A percentile compares a stretch with the other conserved stretches of the same genome.
phyloP scores from a whole-genome alignment of 2,888 invertebrate genomes.

The Nesidiocoris tenuis region DNA sequence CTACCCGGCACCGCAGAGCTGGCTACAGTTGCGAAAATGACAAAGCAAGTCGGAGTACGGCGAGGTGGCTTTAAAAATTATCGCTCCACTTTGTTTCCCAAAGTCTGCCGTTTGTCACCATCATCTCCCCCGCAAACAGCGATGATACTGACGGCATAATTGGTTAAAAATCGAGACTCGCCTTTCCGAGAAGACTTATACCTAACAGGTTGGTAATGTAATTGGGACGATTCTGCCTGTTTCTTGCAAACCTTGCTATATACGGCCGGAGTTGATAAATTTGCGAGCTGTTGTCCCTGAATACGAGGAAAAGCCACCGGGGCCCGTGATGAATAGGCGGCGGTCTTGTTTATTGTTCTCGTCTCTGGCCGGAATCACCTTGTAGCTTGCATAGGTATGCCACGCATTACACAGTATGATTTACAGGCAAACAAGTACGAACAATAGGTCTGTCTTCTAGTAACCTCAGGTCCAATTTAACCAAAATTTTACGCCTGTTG shows the following conservation, averaged over 20 bases:
- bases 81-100: not conserved
- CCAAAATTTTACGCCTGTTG: no score
- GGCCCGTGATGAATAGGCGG: conserved; percentile 30
- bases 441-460: no score
- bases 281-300: conserved; percentile 27
- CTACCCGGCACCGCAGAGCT: not conserved
- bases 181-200: not conserved
- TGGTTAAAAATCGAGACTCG: not conserved
- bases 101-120: not conserved
- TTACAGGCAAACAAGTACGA: not conserved
- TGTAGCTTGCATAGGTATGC: no score
- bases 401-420: not conserved
- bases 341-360: conserved; percentile 30
- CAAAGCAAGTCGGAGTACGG: conserved; percentile 8
- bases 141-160: not conserved
- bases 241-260: not conserved
- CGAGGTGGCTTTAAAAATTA: conserved; percentile 28
- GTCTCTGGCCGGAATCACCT: not conserved
- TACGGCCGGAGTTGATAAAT: conserved; percentile 27
- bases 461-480: no score
- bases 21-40: conserved; percentile 18
- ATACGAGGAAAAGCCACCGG: conserved; percentile 15
- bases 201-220: not conserved
- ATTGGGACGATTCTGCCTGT: not conserved
- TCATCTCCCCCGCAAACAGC: not conserved